Conservation (phyloP, 1,140 invertebrate genomes). For the Diabrotica undecimpunctata region DNA sequence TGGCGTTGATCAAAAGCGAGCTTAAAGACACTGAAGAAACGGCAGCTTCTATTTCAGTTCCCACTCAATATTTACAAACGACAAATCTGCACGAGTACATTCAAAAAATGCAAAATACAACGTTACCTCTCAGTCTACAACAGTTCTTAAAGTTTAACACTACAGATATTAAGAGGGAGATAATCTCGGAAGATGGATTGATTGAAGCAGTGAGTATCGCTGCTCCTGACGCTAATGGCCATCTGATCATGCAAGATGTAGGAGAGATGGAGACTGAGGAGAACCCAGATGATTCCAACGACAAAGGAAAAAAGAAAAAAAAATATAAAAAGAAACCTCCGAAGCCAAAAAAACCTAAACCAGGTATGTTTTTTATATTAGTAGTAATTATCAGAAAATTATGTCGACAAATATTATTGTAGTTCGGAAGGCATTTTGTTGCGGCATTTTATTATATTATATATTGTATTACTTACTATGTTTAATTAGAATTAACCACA, state of each 20-base stretch:
- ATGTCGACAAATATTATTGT: too few species aligned
- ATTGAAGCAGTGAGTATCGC: slow-evolving; percentile 33
- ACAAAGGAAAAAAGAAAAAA: slow-evolving; percentile 67
- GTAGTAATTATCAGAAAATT: not conserved
- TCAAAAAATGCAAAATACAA: slow-evolving; percentile 43
- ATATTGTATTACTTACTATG: too few species aligned
- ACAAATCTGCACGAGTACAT: slow-evolving; percentile 51
- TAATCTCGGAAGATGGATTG: slow-evolving; percentile 42
- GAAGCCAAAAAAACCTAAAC: slow-evolving; percentile 65
- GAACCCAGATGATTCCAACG: slow-evolving; percentile 34
- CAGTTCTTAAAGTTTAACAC: slow-evolving; percentile 60
- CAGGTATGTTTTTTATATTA: slow-evolving; percentile 6
- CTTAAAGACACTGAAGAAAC: slow-evolving; percentile 29
- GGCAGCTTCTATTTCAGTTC: slow-evolving; percentile 34
- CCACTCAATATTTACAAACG: slow-evolving; percentile 43
- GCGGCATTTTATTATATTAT: too few species aligned
- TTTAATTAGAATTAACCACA: too few species aligned
- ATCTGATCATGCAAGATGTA: slow-evolving; percentile 29
- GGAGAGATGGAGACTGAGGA: slow-evolving; percentile 34
- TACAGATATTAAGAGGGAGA: slow-evolving; percentile 53
- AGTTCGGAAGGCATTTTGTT: too few species aligned
- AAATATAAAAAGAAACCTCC: slow-evolving; percentile 77
- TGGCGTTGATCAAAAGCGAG: slow-evolving; percentile 54
- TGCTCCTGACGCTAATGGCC: slow-evolving; percentile 26
- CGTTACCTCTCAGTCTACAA: slow-evolving; percentile 50